These are phyloP conservation scores for Drosophila mulleri DNA, from an alignment of 2,888 invertebrate genomes.

Conservation along the genomic window DNA sequence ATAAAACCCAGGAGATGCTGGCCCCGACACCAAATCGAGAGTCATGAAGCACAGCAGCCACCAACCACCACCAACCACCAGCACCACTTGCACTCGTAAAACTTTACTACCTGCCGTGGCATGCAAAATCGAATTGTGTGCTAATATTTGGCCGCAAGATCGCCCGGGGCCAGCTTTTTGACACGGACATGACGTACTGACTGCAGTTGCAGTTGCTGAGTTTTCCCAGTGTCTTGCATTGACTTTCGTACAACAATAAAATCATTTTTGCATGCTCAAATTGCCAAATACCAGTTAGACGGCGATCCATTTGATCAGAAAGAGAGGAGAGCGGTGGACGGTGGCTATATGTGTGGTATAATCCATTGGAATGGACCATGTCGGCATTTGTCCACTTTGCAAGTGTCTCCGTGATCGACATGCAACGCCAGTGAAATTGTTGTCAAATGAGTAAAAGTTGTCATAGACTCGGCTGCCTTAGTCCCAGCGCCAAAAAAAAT, in stretches of 20 bases:
- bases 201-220: conserved; percentile 30
- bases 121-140: conserved; percentile 82
- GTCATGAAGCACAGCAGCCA: conserved; percentile 65
- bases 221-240: conserved; percentile 32
- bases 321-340: no score
- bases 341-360: conserved; percentile 7
- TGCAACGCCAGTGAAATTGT: conserved; percentile 62
- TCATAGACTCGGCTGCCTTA: conserved; percentile 1
- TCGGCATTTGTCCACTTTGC: conserved; percentile 35
- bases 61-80: no score
- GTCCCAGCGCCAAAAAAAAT: neutral
- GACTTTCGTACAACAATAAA: conserved; percentile 63
- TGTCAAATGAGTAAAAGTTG: conserved; percentile 70
- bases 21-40: conserved; percentile 31
- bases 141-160: conserved; percentile 70
- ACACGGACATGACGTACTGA: conserved; percentile 64
- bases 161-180: conserved; percentile 38
- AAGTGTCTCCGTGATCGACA: conserved; percentile 57
- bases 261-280: conserved; percentile 68
- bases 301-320: neutral
- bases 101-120: conserved; percentile 66
- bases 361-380: conserved; percentile 13
- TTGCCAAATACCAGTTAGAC: conserved; percentile 43
- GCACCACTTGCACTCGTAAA: conserved; percentile 74
- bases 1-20: conserved; percentile 29